Evolutionary conservation across 2,113 vertebrate species (phyloP), one percentile per base, ranked within the genome.

Genomic region (Cyprinodon brontotheroides): DNA sequence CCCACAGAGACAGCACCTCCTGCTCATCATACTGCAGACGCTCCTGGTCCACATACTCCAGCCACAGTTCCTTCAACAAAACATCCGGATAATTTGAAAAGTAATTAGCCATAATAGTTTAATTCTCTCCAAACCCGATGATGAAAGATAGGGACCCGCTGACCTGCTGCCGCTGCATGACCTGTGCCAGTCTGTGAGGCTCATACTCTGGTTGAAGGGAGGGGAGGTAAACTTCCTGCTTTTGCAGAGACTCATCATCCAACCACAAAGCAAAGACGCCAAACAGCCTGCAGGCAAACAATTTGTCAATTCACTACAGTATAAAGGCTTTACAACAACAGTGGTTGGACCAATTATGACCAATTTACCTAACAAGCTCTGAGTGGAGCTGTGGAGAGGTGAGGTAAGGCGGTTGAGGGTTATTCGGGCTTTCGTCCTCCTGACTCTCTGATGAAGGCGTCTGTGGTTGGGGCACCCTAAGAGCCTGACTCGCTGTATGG

Each of bases 211-310:
- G 96, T 22, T 97, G 96, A 74, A 99, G 93, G 81, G 96, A 96
- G 73, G 98, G 97, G 79, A 99, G 92, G 84, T 97, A 99, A 0
- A 94, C 93, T 77, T 98, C 96, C 86, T 97, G 96, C 76, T 95
- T 98, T 85, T 97, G 97, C 80, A 99, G 94, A 76, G 82, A 97
- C 78, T 97, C 97, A 87, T 99, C 97, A 87, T 98, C 98, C 89
- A 99, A 61, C 98, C 98, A 99, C 74, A 98, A 45, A 63, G 95
- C 83, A 91, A 97, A 97, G 9, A 97, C 95, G 77, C 95, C 95
- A 90, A 98, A 99, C 86, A 99, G 94, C 90, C 98, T 99, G 77
- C 41, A 70, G 50, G 62, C 57, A 77, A 77, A 15, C 15, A 69
- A 53, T 41, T 40, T 65, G 40, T 10, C 22, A 20, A 39, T 13